A percentile compares a stretch with the other conserved stretches of the same genome.
phyloP scores from a whole-genome alignment of 1,140 invertebrate species.

The Cherax destructor region DNA sequence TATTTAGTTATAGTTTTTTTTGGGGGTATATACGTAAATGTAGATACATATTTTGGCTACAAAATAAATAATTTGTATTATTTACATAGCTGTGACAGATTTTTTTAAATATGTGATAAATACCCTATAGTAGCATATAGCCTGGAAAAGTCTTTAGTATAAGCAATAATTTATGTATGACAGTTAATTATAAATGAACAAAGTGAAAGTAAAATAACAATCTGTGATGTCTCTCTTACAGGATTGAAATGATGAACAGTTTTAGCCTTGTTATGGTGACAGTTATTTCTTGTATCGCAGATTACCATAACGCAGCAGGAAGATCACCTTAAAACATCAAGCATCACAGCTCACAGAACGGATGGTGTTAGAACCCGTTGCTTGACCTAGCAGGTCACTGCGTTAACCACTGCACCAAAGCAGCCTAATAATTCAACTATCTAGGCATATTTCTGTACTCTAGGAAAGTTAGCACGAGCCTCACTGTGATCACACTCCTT shows the following conservation, averaged over 20 bases:
- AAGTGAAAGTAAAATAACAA: background rate
- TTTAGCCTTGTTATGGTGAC: background rate
- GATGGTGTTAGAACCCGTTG: no score
- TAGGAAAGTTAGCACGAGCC: no score
- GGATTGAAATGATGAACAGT: background rate
- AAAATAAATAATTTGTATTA: constrained; percentile 20
- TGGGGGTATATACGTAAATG: constrained; percentile 21
- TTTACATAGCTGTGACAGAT: constrained; percentile 35
- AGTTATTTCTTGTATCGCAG: no score
- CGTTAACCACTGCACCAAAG: no score
- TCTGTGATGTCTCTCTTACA: constrained; percentile 8
- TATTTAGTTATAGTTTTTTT: background rate
- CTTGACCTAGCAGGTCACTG: no score
- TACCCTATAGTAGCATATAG: constrained; percentile 13
- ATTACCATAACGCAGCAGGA: no score
- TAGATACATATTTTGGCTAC: constrained; percentile 27
- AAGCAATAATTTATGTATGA: constrained; percentile 33
- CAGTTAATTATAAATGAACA: constrained; percentile 1
- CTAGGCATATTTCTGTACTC: no score
- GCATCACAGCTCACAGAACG: no score
- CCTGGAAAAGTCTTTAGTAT: constrained; percentile 29
- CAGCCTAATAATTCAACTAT: no score
- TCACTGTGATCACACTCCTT: no score
- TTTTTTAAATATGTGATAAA: constrained; percentile 50
- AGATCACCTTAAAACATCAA: no score